Conservation (phyloP, 1,140 invertebrate species). For the Theocolax elegans region DNA sequence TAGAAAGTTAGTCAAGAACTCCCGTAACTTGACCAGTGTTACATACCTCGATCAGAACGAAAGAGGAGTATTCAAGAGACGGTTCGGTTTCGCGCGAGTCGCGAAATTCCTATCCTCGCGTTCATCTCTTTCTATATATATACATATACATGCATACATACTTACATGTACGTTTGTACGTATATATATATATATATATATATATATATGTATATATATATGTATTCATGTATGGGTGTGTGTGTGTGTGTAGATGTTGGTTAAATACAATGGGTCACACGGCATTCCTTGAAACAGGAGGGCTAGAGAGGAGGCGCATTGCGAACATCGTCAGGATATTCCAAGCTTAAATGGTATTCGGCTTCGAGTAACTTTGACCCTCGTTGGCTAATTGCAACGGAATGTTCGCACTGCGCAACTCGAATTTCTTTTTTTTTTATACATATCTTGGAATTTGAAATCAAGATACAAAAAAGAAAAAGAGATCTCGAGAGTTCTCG, state of each 20-base stretch:
- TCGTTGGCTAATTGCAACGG: background rate
- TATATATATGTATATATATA: background rate
- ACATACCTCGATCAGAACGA: no score
- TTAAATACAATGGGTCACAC: slow-evolving; percentile 12
- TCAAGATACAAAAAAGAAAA: no score
- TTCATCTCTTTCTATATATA: no score
- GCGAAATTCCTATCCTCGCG: slow-evolving; percentile 1
- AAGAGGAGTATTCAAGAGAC: no score
- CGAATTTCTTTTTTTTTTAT: background rate
- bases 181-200: slow-evolving; percentile 5
- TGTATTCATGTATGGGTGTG: background rate
- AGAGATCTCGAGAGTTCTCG: no score
- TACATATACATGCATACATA: background rate
- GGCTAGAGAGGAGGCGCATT: background rate
- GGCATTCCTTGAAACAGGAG: slow-evolving; percentile 10
- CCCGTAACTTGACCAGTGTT: no score
- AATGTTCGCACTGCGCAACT: background rate
- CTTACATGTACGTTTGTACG: background rate
- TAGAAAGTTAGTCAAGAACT: no score
- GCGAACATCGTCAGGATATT: slow-evolving; percentile 11
- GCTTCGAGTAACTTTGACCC: background rate
- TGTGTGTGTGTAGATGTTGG: background rate
- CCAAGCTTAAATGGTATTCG: no score
- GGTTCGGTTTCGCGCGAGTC: slow-evolving; percentile 8
- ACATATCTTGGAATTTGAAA: background rate